phyloP scores from a whole-genome alignment of 2,113 vertebrate species.

The Anser brachyrhynchus region DNA sequence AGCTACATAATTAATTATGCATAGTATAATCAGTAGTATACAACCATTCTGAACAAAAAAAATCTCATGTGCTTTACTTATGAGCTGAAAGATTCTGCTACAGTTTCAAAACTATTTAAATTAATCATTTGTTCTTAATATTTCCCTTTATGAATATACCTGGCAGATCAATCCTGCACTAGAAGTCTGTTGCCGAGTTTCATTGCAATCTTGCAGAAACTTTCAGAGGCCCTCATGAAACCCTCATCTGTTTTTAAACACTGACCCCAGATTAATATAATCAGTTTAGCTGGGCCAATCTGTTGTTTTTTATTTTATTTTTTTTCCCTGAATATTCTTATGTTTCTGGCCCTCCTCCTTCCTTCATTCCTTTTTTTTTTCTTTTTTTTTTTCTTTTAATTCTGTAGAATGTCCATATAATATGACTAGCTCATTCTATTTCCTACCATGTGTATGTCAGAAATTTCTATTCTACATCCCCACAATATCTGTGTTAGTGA shows the following conservation, averaged over 20 bases:
- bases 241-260: not conserved
- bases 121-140: not conserved
- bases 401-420: not conserved
- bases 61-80: not conserved
- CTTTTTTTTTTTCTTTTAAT: no score
- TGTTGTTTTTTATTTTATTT: not conserved
- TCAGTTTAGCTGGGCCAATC: not conserved
- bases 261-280: not conserved
- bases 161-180: not conserved
- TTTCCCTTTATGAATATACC: no score
- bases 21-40: not conserved
- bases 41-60: not conserved
- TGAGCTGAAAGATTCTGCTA: not conserved
- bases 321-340: not conserved
- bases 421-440: not conserved
- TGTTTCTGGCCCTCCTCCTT: not conserved
- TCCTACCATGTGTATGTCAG: not conserved
- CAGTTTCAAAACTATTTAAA: not conserved
- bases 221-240: not conserved
- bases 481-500: not conserved
- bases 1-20: not conserved
- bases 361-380: not conserved
- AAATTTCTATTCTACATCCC: not conserved
- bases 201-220: not conserved
- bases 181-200: not conserved